A percentile compares a stretch with the other conserved stretches of the same genome.
phyloP scores from a whole-genome alignment of 2,113 vertebrate species.

The Microcebus ravelobensis region DNA sequence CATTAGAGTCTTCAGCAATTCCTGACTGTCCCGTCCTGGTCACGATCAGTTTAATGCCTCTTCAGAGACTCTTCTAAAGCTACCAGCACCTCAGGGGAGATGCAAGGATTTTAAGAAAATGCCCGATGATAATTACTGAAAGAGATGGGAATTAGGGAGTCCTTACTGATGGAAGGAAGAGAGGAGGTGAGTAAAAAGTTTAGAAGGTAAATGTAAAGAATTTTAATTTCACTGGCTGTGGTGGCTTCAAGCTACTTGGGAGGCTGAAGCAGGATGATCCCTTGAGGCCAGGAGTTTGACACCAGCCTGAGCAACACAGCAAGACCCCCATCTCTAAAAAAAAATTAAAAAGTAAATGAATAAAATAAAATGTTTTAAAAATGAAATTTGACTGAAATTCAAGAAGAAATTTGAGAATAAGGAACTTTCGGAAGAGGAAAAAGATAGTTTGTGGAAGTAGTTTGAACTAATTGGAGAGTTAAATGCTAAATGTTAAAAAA shows the following conservation, averaged over 20 bases:
- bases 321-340: too few species aligned
- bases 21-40: neutral
- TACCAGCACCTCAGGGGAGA: neutral
- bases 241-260: too few species aligned
- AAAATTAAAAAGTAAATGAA: too few species aligned
- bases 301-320: too few species aligned
- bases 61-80: neutral
- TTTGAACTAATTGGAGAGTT: neutral
- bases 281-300: too few species aligned
- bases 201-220: neutral
- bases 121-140: neutral
- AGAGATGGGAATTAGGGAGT: too few species aligned
- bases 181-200: neutral
- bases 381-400: neutral
- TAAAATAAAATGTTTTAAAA: neutral
- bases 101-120: neutral
- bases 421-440: neutral
- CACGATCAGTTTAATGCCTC: rapidly evolving
- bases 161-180: rapidly evolving
- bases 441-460: neutral
- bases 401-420: neutral
- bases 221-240: neutral
- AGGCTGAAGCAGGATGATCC: too few species aligned
- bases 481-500: neutral
- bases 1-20: neutral